A percentile compares a stretch with the other conserved stretches of the same genome.
These are phyloP conservation scores for Hirtodrosophila alboralis DNA, from an alignment of 2,888 invertebrate species.

Conservation along the genomic window DNA sequence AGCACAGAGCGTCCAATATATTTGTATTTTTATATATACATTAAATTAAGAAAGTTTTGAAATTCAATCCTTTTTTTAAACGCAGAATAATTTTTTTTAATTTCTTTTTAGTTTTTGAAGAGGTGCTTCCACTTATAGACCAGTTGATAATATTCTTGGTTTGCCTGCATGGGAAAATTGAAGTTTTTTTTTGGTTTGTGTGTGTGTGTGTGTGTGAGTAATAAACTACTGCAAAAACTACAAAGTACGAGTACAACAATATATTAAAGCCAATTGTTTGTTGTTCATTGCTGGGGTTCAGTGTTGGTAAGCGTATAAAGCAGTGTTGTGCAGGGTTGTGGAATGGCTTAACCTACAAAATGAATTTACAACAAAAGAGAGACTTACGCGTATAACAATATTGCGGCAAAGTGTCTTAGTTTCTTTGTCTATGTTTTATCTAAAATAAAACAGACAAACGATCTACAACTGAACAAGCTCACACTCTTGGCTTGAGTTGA, in stretches of 20 bases:
- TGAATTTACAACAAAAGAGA: constrained; percentile 61
- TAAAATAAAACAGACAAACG: constrained; percentile 67
- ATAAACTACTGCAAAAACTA: constrained; percentile 46
- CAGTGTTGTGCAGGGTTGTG: constrained; percentile 47
- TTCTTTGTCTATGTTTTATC: constrained; percentile 65
- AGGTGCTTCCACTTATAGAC: constrained; percentile 41
- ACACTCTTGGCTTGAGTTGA: constrained; percentile 24
- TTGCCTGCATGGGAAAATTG: constrained; percentile 39
- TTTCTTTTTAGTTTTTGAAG: too few species aligned
- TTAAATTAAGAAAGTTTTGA: constrained; percentile 23
- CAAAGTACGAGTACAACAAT: constrained; percentile 38
- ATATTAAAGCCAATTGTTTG: constrained; percentile 40
- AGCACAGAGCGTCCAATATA: constrained; percentile 45
- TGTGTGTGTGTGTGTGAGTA: constrained; percentile 19
- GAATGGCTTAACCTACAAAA: constrained; percentile 62
- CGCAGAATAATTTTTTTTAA: constrained; percentile 7
- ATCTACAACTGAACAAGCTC: constrained; percentile 57
- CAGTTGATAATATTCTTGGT: constrained; percentile 29
- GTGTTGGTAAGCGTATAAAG: constrained; percentile 59
- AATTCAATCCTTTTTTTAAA: constrained; percentile 16
- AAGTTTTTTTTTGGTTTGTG: constrained; percentile 14
- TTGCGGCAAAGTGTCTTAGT: constrained; percentile 78
- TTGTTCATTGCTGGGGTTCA: constrained; percentile 22
- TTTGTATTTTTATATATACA: too few species aligned
- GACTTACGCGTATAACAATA: constrained; percentile 81